Evolutionary conservation across 2,888 invertebrate species (phyloP).

Genomic region (Hipparchia sbordonii): DNA sequence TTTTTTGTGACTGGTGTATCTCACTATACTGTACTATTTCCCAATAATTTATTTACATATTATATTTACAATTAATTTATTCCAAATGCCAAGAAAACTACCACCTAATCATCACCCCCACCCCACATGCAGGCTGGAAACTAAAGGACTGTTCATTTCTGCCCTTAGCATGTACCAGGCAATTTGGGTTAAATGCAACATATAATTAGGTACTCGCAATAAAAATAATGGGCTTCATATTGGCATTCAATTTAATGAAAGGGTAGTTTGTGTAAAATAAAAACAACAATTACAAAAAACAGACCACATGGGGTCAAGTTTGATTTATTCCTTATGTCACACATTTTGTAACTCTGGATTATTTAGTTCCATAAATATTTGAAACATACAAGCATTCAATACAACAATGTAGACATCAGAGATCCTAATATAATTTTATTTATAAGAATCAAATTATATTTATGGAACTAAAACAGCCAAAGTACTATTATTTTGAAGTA

Average conservation of each 20-base stretch:
- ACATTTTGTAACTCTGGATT: slow-evolving; percentile 48
- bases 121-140: too few relatives aligned
- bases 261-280: neutral
- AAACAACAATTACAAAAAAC: slow-evolving; percentile 56
- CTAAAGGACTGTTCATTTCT: too few relatives aligned
- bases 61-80: too few relatives aligned
- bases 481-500: slow-evolving; percentile 34
- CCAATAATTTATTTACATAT: too few relatives aligned
- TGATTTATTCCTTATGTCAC: slow-evolving; percentile 69
- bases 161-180: too few relatives aligned
- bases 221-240: too few relatives aligned
- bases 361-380: slow-evolving; percentile 57
- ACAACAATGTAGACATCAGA: slow-evolving; percentile 41
- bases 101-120: too few relatives aligned
- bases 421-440: slow-evolving; percentile 6
- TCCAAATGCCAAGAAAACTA: too few relatives aligned
- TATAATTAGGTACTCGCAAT: too few relatives aligned
- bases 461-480: slow-evolving; percentile 36
- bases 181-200: too few relatives aligned
- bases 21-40: too few relatives aligned
- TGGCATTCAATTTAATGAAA: neutral
- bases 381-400: slow-evolving; percentile 46
- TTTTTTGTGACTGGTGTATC: too few relatives aligned
- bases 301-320: slow-evolving; percentile 70
- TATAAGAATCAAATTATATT: slow-evolving; percentile 24